These are phyloP conservation scores for Brachionus asplanchnoidis DNA, from an alignment of 1,140 invertebrate genomes.

Conservation along the genomic window DNA sequence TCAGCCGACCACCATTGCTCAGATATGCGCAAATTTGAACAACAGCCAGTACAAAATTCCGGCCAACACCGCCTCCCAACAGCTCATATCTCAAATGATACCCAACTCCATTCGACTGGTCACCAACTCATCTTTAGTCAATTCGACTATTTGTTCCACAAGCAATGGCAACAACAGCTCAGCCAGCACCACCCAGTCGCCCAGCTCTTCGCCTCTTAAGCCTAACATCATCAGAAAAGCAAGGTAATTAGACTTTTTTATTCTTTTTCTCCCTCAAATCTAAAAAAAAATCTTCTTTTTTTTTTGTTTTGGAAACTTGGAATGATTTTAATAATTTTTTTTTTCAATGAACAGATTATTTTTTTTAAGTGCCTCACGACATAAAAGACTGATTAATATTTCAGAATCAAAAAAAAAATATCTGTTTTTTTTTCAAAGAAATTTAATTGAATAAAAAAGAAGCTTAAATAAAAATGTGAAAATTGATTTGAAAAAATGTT, in stretches of 20 bases:
- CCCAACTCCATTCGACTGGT: not conserved
- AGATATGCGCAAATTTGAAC: not conserved
- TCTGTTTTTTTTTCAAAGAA: too few relatives aligned
- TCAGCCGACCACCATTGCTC: constrained; percentile 21
- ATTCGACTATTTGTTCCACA: not conserved
- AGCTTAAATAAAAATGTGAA: too few relatives aligned
- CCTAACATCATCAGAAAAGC: constrained; percentile 39
- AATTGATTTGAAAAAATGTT: too few relatives aligned
- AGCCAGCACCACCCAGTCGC: not conserved
- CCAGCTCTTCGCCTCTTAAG: constrained; percentile 21
- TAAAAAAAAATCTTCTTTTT: too few relatives aligned
- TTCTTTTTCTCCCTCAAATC: not conserved
- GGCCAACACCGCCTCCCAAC: not conserved
- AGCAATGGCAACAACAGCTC: not conserved
- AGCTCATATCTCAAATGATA: not conserved
- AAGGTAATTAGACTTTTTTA: not conserved
- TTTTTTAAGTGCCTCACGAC: too few relatives aligned
- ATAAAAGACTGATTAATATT: too few relatives aligned
- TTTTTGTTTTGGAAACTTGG: too few relatives aligned
- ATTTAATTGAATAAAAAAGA: too few relatives aligned
- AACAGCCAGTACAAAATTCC: not conserved
- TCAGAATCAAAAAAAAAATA: too few relatives aligned
- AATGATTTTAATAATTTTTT: too few relatives aligned
- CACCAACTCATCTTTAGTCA: not conserved
- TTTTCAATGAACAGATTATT: too few relatives aligned